Base-by-base conservation (phyloP, 2,888 invertebrate species). In the Nephrotoma appendiculata region DNA sequence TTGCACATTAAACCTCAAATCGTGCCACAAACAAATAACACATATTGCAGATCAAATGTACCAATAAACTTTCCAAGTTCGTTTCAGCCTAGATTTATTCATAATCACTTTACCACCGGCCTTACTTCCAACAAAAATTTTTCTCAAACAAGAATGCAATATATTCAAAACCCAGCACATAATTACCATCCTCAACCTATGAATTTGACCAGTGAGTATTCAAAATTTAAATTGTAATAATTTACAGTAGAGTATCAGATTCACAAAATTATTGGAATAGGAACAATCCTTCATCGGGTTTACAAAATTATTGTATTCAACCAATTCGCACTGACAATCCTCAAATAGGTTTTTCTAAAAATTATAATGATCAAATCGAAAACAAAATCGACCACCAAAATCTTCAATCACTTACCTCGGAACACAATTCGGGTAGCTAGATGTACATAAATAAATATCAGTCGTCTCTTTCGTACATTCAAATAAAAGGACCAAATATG, bases 361-460 rank as follows among this genome's bases (percentile, higher is more conserved):
- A 83, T 1, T 12, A 41, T 83, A 6, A 83, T 12, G 83, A n/a
- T n/a, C n/a, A n/a, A n/a, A n/a, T n/a, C n/a, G n/a, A 83, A 83
- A 83, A 83, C 41, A 6, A 85, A 85, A 41, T 85, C 12, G 48
- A 86, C 5, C 41, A 86, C 1, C 15, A 41, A 31, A 31, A 86
- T 86, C 85, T 86, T 86, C 86, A 2, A 41, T 43, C 4, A 43
- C 42, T 11, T 5, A 57, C 87, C 86, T 87, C 71, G 45, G 71
- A 15, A 11, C 9, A 2, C 48, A 85, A 31, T 5, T 5, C 41
- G 87, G 87, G 19, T 87, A 85, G 31, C 3, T 87, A 43, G 85
- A 87, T 11, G 41, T 86, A n/a, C n/a, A n/a, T n/a, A 19, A 86
- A 86, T 12, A 86, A 48, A 7, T 45, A 86, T 43, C 42, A 86